Evolutionary conservation across 2,888 invertebrate genomes (phyloP).

Genomic region (Scaeva pyrastri): DNA sequence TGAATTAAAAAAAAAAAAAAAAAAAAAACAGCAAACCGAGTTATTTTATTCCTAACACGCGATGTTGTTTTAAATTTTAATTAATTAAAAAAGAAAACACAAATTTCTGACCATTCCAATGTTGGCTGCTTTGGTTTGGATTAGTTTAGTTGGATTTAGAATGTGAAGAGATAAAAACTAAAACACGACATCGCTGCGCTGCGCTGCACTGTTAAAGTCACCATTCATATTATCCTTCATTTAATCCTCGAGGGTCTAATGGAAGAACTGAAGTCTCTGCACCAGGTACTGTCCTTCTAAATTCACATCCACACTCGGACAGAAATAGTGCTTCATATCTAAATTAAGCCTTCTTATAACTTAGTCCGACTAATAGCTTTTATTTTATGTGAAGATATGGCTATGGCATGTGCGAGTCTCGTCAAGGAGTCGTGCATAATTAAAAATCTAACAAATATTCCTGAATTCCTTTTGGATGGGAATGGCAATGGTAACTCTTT

Average conservation of each 20-base stretch:
- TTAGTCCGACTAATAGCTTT: conserved; percentile 1
- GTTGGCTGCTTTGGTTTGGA: background rate
- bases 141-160: background rate
- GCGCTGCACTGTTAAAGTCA: conserved; percentile 17
- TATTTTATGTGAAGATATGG: background rate
- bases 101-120: conserved; percentile 1
- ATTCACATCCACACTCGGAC: background rate
- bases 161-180: conserved; percentile 51
- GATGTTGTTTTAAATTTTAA: conserved; percentile 21
- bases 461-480: background rate
- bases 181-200: conserved; percentile 40
- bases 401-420: background rate
- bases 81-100: conserved; percentile 40
- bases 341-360: conserved; percentile 13
- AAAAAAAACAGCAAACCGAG: background rate
- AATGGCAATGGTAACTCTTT: background rate
- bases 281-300: conserved; percentile 26
- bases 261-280: conserved; percentile 18
- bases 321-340: background rate
- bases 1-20: conserved; percentile 2
- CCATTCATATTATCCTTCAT: conserved; percentile 20
- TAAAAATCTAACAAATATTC: conserved; percentile 33
- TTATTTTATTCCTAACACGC: conserved; percentile 40
- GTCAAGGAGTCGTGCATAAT: conserved; percentile 29
- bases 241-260: conserved; percentile 35